Conservation (phyloP, 2,797 vertebrate genomes). For the Podarcis lilfordi region DNA sequence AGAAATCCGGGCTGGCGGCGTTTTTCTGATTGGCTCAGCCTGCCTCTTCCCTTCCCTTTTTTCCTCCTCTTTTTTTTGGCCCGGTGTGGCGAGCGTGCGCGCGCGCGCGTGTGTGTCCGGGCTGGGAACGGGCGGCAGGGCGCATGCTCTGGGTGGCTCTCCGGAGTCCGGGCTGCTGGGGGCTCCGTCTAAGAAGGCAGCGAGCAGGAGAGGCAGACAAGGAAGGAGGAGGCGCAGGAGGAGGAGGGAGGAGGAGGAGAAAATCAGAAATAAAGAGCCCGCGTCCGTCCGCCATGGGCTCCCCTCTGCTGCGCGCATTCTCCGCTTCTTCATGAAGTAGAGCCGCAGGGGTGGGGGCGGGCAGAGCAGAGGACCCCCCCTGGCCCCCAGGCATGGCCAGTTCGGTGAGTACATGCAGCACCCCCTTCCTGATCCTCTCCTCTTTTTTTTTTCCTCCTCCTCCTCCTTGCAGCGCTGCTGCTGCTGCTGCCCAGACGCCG, state of each 20-base stretch:
- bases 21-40: conserved; percentile 64
- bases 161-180: conserved; percentile 71
- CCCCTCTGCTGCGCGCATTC: conserved; percentile 74
- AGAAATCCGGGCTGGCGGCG: background rate
- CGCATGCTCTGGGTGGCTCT: conserved; percentile 84
- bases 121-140: conserved; percentile 50
- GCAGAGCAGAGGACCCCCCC: conserved; percentile 72
- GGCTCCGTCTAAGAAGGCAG: conserved; percentile 82
- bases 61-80: conserved; percentile 1
- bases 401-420: conserved; percentile 87
- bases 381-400: conserved; percentile 91
- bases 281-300: conserved; percentile 84
- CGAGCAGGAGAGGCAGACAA: background rate
- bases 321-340: conserved; percentile 88
- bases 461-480: conserved; percentile 24
- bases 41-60: conserved; percentile 39
- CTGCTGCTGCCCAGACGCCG: conserved; percentile 56
- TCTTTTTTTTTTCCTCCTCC: conserved; percentile 26
- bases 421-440: conserved; percentile 8
- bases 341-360: conserved; percentile 74
- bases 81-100: conserved; percentile 30
- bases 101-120: conserved; percentile 66
- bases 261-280: conserved; percentile 65
- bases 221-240: background rate
- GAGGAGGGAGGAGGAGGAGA: background rate